phyloP scores from a whole-genome alignment of 2,888 invertebrate species.

The Tetheella fluctuosa region DNA sequence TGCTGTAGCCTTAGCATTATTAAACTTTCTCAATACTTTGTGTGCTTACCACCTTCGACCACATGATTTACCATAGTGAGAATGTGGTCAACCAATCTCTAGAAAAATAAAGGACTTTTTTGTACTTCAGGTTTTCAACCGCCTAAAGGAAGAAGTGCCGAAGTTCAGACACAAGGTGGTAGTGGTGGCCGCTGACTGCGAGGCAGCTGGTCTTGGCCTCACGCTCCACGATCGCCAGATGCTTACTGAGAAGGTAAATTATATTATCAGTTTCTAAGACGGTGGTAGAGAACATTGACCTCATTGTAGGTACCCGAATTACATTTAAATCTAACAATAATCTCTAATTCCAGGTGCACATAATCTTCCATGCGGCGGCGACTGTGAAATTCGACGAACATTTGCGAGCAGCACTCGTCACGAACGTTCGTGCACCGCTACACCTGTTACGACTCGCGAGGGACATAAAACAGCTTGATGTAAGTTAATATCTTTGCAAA shows the following conservation, averaged over 20 bases:
- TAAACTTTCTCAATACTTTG: too few relatives aligned
- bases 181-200: slow-evolving; percentile 88
- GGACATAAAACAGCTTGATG: slow-evolving; percentile 84
- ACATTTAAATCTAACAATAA: too few relatives aligned
- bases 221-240: slow-evolving; percentile 84
- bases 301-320: slow-evolving; percentile 51
- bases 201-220: slow-evolving; percentile 86
- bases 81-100: too few relatives aligned
- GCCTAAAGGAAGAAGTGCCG: slow-evolving; percentile 66
- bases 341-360: slow-evolving; percentile 75
- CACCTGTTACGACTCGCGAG: slow-evolving; percentile 88
- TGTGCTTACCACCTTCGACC: too few relatives aligned
- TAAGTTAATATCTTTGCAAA: slow-evolving; percentile 36
- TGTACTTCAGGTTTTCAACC: slow-evolving; percentile 73
- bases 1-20: too few relatives aligned
- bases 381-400: slow-evolving; percentile 95
- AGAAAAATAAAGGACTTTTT: too few relatives aligned
- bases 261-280: too few relatives aligned
- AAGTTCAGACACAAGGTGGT: slow-evolving; percentile 87
- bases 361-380: slow-evolving; percentile 95
- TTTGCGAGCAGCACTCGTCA: slow-evolving; percentile 89
- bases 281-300: too few relatives aligned
- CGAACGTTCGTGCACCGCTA: slow-evolving; percentile 91
- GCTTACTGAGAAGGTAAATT: slow-evolving; percentile 84
- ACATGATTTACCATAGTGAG: too few relatives aligned